Conservation (phyloP, 2,113 vertebrate species). For the Pogonocichla stellata region DNA sequence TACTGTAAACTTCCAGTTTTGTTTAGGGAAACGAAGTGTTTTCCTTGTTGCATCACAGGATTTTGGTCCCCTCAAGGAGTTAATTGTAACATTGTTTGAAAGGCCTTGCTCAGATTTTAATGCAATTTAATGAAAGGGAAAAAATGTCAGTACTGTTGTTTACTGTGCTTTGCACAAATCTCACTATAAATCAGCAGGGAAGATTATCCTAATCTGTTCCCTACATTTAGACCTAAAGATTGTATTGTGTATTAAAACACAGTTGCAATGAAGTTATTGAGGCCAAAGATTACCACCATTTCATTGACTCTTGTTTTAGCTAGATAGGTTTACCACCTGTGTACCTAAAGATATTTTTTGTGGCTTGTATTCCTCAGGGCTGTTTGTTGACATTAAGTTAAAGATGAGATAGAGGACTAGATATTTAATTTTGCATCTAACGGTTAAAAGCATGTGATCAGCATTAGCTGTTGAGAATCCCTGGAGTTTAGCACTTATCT, state of each 20-base stretch:
- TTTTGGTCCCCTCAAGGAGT: background rate
- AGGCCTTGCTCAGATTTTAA: background rate
- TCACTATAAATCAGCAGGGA: background rate
- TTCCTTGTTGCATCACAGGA: background rate
- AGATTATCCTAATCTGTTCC: conserved; percentile 13
- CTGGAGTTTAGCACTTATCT: background rate
- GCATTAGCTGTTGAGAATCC: background rate
- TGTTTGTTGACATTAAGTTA: background rate
- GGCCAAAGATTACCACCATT: background rate
- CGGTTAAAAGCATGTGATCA: background rate
- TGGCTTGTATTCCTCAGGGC: background rate
- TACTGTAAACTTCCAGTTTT: background rate
- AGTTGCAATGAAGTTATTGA: background rate
- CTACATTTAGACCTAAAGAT: background rate
- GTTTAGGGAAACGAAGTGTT: background rate
- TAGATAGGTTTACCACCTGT: background rate
- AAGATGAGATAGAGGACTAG: background rate
- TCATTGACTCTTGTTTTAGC: background rate
- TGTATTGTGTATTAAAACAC: background rate
- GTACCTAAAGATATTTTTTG: background rate
- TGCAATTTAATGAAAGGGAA: background rate
- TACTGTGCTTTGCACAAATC: background rate
- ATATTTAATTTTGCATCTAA: conserved; percentile 5
- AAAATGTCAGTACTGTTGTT: background rate
- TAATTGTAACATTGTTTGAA: background rate